Evolutionary conservation across 2,888 invertebrate species (phyloP), one percentile per base, ranked within the genome.

Genomic region (Pycnomerus fuliginosus): DNA sequence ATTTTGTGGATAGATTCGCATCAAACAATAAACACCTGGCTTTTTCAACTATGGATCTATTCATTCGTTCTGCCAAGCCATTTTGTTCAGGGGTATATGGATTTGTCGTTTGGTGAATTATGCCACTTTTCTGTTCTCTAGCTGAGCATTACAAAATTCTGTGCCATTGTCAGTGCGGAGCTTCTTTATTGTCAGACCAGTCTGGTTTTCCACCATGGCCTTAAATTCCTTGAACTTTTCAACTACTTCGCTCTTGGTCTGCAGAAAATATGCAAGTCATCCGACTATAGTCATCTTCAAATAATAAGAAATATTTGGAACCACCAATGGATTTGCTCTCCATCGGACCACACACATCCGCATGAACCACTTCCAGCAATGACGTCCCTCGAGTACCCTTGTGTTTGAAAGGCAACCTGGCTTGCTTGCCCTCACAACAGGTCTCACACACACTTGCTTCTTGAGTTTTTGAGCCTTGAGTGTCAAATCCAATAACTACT

Each of bases 211-310:
- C 13, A 58, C 60, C 20, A 56, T 12, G 12, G 10, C 11, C 46
- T 62, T 61, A 34, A 61, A 66, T 7, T 60, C 40, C 43, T 55
- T 51, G 31, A 59, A 62, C 12, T 23, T 14, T 29, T 52, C 28
- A 20, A 53, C 47, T 7, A 51, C 58, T 40, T 70, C 58, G 44
- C 41, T 42, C 41, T 64, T 61, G 3, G 12, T 27, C 42, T 53
- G 57, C 4, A 62, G 20, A 36, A 60, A 52, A 23, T 59, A 61
- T 7, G 56, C 48, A 52, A 5, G 47, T 33, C 47, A 50, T 57
- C 16, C 56, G 32, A 11, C 52, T 63, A 30, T 43, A 49, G 43
- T 70, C 66, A 56, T 67, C 68, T 1, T 60, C 46, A 29, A 69
- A 62, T 0, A 59, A 48, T 1, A 66, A 36, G 50, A 64, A 60